phyloP scores from a whole-genome alignment of 2,797 vertebrate species.

The Sus cebifrons region DNA sequence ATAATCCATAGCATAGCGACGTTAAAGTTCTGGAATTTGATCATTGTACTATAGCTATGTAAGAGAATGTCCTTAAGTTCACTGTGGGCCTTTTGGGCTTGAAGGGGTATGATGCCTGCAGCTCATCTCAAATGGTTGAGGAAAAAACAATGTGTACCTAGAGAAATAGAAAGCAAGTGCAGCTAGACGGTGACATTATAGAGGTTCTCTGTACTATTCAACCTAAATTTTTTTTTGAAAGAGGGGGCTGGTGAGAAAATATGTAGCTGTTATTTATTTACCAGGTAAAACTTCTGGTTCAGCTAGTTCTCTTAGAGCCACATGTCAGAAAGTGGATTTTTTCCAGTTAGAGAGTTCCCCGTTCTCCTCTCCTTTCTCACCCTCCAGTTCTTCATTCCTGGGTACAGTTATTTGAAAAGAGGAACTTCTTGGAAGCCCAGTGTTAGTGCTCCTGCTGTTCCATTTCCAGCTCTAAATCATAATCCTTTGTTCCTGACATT shows the following conservation, averaged over 20 bases:
- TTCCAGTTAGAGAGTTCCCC: neutral
- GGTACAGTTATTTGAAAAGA: constrained; percentile 28
- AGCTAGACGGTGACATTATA: neutral
- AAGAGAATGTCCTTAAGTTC: neutral
- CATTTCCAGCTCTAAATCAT: constrained; percentile 82
- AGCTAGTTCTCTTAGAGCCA: neutral
- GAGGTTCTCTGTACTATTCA: neutral
- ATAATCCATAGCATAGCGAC: too few species aligned
- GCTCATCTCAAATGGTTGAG: neutral
- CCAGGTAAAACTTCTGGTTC: neutral
- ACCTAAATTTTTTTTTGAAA: neutral
- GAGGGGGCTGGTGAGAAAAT: neutral
- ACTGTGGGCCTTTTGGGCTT: neutral
- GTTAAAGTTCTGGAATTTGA: neutral
- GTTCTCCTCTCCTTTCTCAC: neutral
- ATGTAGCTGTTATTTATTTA: neutral
- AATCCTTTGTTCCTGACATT: constrained; percentile 89
- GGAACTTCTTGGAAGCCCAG: constrained; percentile 69
- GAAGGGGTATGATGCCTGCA: neutral
- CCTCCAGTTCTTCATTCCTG: constrained; percentile 29
- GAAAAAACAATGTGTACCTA: neutral
- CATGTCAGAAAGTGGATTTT: neutral
- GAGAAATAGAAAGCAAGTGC: neutral
- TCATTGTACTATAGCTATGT: neutral
- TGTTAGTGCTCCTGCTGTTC: constrained; percentile 73